Evolutionary conservation across 2,888 invertebrate genomes (phyloP), one percentile per base, ranked within the genome.

Genomic region (Diaperis boleti): DNA sequence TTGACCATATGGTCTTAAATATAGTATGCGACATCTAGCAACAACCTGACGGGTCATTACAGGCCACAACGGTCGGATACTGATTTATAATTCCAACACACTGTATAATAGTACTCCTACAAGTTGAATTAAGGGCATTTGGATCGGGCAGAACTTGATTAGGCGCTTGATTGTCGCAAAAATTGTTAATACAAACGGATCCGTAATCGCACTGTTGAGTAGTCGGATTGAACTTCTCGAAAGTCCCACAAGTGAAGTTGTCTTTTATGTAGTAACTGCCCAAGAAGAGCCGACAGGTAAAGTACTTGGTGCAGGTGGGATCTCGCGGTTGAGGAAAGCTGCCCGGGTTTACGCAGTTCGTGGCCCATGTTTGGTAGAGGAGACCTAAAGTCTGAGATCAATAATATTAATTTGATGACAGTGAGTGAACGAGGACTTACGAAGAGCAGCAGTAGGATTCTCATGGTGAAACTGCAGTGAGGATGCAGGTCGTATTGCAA

Each of bases 41-140:
- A 33, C 33, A 42, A 20, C 29, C 11, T 41, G 11, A 20, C 10
- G n/a, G 11, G 13, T 14, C 22, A 37, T 10, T 1, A 33, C 59
- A 59, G n/a, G 49, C 11, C 15, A 49, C 41, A 13, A 59, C 31
- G 5, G 29, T 39, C 7, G 59, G 59, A 49, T 59, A 59, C 14
- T 49, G 49, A 13, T 47, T 49, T n/a, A n/a, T 29, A 14, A 49
- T 49, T 20, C 59, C 49, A 6, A 31, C 18, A 31, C 59, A 59
- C 42, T 50, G 35, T 26, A 59, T 59, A 22, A 33, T 31, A 0
- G 56, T 56, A n/a, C 11, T 7, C 18, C 31, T 14, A 33, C 55
- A 55, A 8, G 42, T 8, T 3, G 13, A 8, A 14, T 55, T 42
- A 42, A 44, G 5, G 1, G 55, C 55, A 55, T 55, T 55, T 1